Conservation (phyloP, 2,888 invertebrate species). For the Serripes groenlandicus region DNA sequence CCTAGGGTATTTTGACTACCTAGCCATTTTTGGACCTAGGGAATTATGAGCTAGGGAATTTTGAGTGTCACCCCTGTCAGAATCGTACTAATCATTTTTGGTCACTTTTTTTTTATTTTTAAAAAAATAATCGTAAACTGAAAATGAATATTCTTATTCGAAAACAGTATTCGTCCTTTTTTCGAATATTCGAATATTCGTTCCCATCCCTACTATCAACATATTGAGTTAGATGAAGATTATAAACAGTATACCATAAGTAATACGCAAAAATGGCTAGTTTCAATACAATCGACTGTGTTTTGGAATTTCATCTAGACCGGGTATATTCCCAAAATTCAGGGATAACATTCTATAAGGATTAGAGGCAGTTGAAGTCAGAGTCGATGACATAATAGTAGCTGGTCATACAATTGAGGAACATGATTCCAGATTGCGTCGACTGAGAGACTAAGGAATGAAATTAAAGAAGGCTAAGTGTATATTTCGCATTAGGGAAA, state of each 20-base stretch:
- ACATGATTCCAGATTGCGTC: not conserved
- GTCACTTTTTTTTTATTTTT: too few species aligned
- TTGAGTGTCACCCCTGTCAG: too few species aligned
- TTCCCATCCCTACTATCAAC: too few species aligned
- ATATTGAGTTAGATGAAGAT: slow-evolving; percentile 15
- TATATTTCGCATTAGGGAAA: slow-evolving; percentile 22
- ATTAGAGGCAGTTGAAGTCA: slow-evolving; percentile 1
- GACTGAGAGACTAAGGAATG: slow-evolving; percentile 13
- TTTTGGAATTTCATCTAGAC: slow-evolving; percentile 23
- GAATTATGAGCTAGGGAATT: too few species aligned
- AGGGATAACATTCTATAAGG: slow-evolving; percentile 15
- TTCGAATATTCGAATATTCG: too few species aligned
- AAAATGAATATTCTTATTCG: too few species aligned
- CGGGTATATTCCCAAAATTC: slow-evolving; percentile 17
- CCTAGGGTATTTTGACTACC: too few species aligned
- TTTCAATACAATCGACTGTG: slow-evolving; percentile 12
- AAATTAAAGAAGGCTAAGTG: slow-evolving; percentile 23
- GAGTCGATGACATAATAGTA: slow-evolving; percentile 4
- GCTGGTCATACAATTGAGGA: not conserved
- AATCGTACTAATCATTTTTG: too few species aligned
- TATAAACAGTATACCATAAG: slow-evolving; percentile 17
- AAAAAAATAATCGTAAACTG: too few species aligned
- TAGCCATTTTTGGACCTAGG: too few species aligned
- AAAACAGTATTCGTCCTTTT: too few species aligned
- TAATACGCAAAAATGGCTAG: slow-evolving; percentile 18